Conservation (phyloP, 1,140 invertebrate genomes). For the Penaeus chinensis region DNA sequence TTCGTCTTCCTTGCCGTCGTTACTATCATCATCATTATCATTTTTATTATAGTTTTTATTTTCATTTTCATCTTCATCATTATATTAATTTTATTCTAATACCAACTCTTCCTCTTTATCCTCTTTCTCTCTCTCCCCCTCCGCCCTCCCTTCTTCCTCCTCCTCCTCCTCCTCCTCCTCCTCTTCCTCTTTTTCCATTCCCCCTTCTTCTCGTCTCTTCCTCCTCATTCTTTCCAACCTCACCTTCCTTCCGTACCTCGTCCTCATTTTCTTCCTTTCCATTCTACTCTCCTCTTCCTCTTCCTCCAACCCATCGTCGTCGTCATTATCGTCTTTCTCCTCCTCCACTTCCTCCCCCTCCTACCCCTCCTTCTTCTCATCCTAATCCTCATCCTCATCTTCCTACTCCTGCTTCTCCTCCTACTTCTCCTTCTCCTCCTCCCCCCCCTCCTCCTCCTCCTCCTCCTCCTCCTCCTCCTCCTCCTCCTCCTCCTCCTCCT, state of each 20-base stretch:
- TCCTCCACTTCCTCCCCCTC: too few species aligned
- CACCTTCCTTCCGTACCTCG: background rate
- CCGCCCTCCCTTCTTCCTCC: background rate
- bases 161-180: background rate
- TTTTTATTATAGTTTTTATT: constrained; percentile 20
- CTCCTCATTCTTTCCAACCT: too few species aligned
- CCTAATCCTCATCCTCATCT: too few species aligned
- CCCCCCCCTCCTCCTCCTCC: too few species aligned
- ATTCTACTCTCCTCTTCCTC: background rate
- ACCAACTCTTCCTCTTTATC: background rate
- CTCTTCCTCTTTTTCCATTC: background rate
- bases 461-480: too few species aligned
- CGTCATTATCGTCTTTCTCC: background rate
- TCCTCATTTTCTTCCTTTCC: background rate
- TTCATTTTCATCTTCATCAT: background rate
- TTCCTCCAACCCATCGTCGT: background rate
- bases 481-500: too few species aligned
- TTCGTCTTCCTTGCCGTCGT: background rate
- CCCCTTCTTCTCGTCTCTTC: background rate
- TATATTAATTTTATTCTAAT: background rate
- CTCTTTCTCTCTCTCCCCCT: background rate
- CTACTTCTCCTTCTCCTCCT: too few species aligned
- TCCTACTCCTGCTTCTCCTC: too few species aligned
- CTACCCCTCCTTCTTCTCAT: too few species aligned
- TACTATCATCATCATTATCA: background rate